Percentiles rank a stretch among this genome's conserved stretches.
Evolutionary conservation across 2,888 invertebrate species (phyloP).

Genomic region (Marasmarcha lunaedactyla): DNA sequence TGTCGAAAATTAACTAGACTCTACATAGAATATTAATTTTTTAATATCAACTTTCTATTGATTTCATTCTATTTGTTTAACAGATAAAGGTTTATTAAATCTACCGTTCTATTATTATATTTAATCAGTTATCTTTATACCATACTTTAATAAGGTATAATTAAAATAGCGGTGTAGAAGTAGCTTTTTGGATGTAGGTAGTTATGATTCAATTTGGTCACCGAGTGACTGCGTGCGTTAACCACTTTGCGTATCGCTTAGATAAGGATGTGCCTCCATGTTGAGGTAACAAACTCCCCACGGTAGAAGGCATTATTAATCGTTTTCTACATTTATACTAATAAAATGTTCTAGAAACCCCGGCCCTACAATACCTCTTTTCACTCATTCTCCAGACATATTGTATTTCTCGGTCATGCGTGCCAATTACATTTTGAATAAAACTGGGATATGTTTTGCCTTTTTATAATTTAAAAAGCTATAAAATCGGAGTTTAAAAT

Average conservation of each 20-base stretch:
- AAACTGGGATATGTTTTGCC: constrained; percentile 5
- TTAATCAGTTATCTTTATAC: too few relatives aligned
- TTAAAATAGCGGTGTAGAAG: too few relatives aligned
- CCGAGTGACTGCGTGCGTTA: constrained; percentile 40
- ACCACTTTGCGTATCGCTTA: constrained; percentile 50
- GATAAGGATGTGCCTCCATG: constrained; percentile 34
- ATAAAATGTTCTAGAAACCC: background rate
- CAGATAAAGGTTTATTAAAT: too few relatives aligned
- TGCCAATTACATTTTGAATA: constrained; percentile 13
- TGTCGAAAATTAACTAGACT: too few relatives aligned
- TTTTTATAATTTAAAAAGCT: constrained; percentile 7
- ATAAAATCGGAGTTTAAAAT: constrained; percentile 29
- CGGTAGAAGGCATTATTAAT: background rate
- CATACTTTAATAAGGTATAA: too few relatives aligned
- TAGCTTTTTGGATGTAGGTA: background rate
- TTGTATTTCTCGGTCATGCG: background rate
- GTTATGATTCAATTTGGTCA: constrained; percentile 35
- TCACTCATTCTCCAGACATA: background rate
- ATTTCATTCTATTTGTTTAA: too few relatives aligned
- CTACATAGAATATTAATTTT: too few relatives aligned
- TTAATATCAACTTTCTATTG: too few relatives aligned
- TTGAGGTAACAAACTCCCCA: constrained; percentile 24
- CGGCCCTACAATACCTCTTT: background rate
- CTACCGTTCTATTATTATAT: too few relatives aligned
- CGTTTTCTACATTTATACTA: background rate